Base-by-base conservation (phyloP, 1,140 invertebrate genomes). In the Leptonema lineaticorne region DNA sequence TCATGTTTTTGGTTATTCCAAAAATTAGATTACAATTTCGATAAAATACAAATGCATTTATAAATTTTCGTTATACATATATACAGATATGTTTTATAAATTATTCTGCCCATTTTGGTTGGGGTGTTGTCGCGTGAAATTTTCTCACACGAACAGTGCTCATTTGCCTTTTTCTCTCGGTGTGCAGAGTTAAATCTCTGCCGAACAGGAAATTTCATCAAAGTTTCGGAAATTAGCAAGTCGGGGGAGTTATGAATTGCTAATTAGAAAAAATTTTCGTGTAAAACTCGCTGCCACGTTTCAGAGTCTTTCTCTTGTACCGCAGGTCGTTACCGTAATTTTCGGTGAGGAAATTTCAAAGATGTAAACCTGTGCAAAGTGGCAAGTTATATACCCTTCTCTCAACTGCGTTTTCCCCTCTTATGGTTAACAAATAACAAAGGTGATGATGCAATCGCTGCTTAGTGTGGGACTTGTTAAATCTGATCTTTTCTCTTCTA, bases 161-260 rank as follows among this genome's bases (percentile, higher is more conserved):
- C 30, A 7, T 62, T 24, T 45, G 7, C 27, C 18, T 26, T 48
- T 46, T 11, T 29, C 48, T 50, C 30, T 11, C 29, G 26, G 26
- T 53, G 30, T 20, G 24, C 50, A 26, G 50, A 30, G 28, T 26
- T 16, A 27, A n/a, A 45, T 56, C 29, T 27, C 11, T 14, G 28
- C 18, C 26, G 27, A 59, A 66, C 65, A 69, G 50, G 26, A 45
- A 59, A 53, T 70, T 70, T 63, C 69, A 70, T 67, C 63, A 70
- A 70, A 70, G 69, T 57, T n/a, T 60, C 37, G 64, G 26, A 71
- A 71, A 71, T 68, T 71, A 71, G 65, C 69, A 71, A 63, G 48
- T 37, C 66, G 62, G 16, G 50, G 16, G 69, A 71, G 66, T 71
- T 71, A 71, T 71, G 69, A 71, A 71, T 68, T 65, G 58, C 60